These are phyloP conservation scores for Deilephila elpenor DNA, from an alignment of 2,888 invertebrate species.

Conservation along the genomic window DNA sequence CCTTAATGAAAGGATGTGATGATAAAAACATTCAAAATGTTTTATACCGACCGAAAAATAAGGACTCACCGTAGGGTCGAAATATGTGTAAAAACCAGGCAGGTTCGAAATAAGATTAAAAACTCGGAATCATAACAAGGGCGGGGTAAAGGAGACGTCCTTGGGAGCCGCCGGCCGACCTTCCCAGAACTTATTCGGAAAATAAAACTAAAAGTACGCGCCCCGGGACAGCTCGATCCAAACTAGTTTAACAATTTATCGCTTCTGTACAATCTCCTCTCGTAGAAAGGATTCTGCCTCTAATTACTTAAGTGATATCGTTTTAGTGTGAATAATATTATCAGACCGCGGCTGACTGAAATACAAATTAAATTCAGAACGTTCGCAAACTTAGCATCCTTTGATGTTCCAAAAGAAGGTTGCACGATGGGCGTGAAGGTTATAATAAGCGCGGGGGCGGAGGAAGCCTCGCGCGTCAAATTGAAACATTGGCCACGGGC, in stretches of 20 bases:
- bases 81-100: constrained; percentile 18
- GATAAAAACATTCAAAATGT: constrained; percentile 38
- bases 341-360: constrained; percentile 42
- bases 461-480: constrained; percentile 31
- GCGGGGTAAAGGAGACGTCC: constrained; percentile 61
- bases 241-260: constrained; percentile 68
- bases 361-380: constrained; percentile 55
- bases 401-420: constrained; percentile 53
- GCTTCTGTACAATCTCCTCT: constrained; percentile 56
- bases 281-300: constrained; percentile 53
- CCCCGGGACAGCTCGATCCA: constrained; percentile 56
- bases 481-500: constrained; percentile 48
- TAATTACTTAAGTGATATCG: constrained; percentile 53
- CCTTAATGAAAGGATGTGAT: constrained; percentile 47
- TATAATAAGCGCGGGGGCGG: constrained; percentile 46
- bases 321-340: constrained; percentile 46
- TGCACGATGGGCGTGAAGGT: constrained; percentile 50
- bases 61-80: constrained; percentile 13
- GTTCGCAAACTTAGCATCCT: constrained; percentile 43
- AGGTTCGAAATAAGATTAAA: constrained; percentile 35
- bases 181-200: constrained; percentile 69
- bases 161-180: constrained; percentile 71
- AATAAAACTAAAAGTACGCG: constrained; percentile 67
- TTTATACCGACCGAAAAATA: constrained; percentile 29
- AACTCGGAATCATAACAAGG: constrained; percentile 54